Conservation (phyloP, 2,113 vertebrate species). For the Thunnus maccoyii region DNA sequence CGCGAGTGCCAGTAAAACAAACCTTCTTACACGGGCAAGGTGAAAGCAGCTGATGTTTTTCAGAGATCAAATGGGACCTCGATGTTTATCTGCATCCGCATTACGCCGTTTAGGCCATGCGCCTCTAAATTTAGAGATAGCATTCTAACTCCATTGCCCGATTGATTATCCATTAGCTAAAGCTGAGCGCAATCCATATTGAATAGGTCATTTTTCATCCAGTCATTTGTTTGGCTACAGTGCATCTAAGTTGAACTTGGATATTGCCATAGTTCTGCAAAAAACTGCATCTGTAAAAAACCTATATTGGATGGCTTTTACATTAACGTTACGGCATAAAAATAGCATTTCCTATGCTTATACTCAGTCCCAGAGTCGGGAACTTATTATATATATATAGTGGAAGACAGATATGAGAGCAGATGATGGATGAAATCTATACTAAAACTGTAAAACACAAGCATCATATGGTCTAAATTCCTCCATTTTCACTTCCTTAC, state of each 20-base stretch:
- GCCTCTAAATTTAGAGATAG: slow-evolving; percentile 50
- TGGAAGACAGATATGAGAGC: too few relatives aligned
- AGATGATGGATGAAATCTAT: too few relatives aligned
- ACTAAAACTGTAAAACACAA: not conserved
- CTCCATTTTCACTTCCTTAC: slow-evolving; percentile 27
- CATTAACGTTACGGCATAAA: not conserved
- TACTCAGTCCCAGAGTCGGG: not conserved
- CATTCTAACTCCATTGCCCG: slow-evolving; percentile 28
- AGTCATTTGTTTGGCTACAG: not conserved
- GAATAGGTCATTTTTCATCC: slow-evolving; percentile 35
- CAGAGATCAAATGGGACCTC: not conserved
- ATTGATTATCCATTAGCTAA: slow-evolving; percentile 63
- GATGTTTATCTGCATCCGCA: slow-evolving; percentile 28
- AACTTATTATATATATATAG: too few relatives aligned
- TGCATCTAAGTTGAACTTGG: not conserved
- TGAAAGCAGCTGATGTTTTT: slow-evolving; percentile 20
- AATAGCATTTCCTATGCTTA: not conserved
- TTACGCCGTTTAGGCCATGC: not conserved
- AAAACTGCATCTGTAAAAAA: not conserved
- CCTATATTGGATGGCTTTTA: not conserved
- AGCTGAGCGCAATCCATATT: slow-evolving; percentile 42
- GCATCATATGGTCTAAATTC: not conserved
- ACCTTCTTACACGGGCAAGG: slow-evolving; percentile 1
- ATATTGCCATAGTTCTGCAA: not conserved
- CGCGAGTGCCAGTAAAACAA: not conserved